phyloP scores from a whole-genome alignment of 2,797 vertebrate genomes.

The Lycodopsis pacificus region DNA sequence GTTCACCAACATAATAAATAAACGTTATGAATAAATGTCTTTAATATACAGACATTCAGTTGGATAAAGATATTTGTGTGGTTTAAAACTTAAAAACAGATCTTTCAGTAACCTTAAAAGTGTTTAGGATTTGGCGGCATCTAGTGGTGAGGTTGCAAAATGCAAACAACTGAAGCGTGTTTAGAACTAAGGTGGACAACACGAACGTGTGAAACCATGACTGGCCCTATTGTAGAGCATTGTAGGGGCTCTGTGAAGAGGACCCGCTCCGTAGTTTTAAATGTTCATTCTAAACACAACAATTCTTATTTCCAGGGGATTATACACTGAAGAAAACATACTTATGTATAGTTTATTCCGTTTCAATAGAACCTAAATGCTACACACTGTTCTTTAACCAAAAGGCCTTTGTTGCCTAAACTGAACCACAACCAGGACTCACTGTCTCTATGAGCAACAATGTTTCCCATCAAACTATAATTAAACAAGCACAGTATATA shows the following conservation, averaged over 20 bases:
- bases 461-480: neutral
- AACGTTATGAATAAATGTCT: neutral
- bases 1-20: neutral
- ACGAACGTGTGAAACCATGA: too few species aligned
- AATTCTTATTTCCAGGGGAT: neutral
- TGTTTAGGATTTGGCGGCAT: neutral
- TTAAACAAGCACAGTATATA: neutral
- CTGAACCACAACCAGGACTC: neutral
- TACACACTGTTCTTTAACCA: neutral
- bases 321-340: neutral
- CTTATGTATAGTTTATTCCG: neutral
- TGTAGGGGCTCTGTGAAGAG: too few species aligned
- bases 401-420: neutral
- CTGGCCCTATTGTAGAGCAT: too few species aligned
- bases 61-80: neutral
- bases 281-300: too few species aligned
- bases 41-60: neutral
- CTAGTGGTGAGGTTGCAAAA: neutral
- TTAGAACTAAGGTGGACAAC: neutral
- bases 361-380: neutral
- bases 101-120: neutral
- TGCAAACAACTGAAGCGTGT: neutral
- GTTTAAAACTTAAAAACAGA: neutral
- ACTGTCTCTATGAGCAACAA: neutral
- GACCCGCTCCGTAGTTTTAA: too few species aligned